Base-by-base conservation (phyloP, 2,797 vertebrate species). In the Paramormyrops hopkinsi region DNA sequence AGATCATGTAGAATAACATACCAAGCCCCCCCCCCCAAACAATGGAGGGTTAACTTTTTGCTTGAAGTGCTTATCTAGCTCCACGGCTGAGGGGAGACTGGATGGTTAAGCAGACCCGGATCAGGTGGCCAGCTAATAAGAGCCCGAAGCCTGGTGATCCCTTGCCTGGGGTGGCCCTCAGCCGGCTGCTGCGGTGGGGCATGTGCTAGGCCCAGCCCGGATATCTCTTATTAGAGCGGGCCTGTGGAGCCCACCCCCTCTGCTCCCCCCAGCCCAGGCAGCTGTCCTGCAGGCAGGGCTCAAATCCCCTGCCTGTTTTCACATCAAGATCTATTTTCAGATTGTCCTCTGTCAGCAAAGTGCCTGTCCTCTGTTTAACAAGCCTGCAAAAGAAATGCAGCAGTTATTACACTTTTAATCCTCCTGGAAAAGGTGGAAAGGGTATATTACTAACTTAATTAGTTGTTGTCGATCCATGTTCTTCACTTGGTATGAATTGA, bases 191-290 rank as follows among this genome's bases (percentile, higher is more conserved):
- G 92, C 93, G 93, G 91, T 87, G 92, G 93, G 93, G 93, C 92
- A 91, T 92, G 92, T 93, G 92, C 93, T 93, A 92, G 92, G 89
- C 88, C 91, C 93, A 87, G 88, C 76, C 94, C 94, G 95, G 95
- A 95, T 95, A 94, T 95, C 94, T 94, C 93, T 92, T 91, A 94
- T 95, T 95, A 95, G 84, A 93, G 94, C 88, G 93, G 94, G 94
- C 94, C 94, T 92, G 92, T 93, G 91, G 92, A 94, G 90, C 87
- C 90, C 91, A 8, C 91, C 92, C 93, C 93, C 92, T 93, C 46
- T 25, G 83, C 46, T 91, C 91, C 65, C 93, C 94, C 92, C 91
- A 94, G 94, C 93, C 93, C 93, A 93, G 92, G 94, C 95, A 96
- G 95, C 95, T 96, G 95, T 95, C 93, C 91, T 86, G 83, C 90